These are phyloP conservation scores for Campaea margaritaria DNA, from an alignment of 2,888 invertebrate genomes.

Conservation along the genomic window DNA sequence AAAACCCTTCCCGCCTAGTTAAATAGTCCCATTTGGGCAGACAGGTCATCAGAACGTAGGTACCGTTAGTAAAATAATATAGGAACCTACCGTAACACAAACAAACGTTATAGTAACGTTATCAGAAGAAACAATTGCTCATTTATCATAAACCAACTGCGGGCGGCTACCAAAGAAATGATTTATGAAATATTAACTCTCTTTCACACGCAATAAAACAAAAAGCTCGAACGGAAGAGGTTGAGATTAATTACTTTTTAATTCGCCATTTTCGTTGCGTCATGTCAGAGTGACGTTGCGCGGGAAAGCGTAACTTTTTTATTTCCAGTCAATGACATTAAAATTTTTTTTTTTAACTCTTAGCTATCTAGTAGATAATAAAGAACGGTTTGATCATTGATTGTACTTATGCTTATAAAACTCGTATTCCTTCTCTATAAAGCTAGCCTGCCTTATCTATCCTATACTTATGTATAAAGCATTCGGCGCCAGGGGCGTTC, in stretches of 20 bases:
- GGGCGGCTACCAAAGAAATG: constrained; percentile 44
- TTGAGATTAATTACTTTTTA: constrained; percentile 77
- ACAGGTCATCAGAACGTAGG: too few species aligned
- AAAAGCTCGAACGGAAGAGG: constrained; percentile 64
- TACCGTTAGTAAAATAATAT: too few species aligned
- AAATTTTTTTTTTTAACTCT: too few species aligned
- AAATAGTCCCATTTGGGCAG: too few species aligned
- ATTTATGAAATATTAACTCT: constrained; percentile 68
- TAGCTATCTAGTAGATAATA: too few species aligned
- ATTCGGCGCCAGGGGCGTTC: constrained; percentile 72
- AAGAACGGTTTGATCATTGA: too few species aligned
- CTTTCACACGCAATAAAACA: constrained; percentile 70
- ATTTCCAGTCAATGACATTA: constrained; percentile 1
- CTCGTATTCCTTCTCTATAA: too few species aligned
- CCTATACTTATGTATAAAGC: neutral
- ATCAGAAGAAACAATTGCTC: constrained; percentile 14
- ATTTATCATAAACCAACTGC: constrained; percentile 13
- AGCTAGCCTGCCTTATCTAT: neutral
- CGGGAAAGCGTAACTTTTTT: constrained; percentile 26
- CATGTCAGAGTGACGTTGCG: constrained; percentile 50
- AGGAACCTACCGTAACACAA: neutral
- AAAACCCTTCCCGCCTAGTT: too few species aligned
- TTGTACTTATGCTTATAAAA: too few species aligned
- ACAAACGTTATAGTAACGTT: neutral
- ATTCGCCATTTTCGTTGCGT: constrained; percentile 76